Evolutionary conservation across 2,888 invertebrate species (phyloP).

Genomic region (Aleiodes alternator): DNA sequence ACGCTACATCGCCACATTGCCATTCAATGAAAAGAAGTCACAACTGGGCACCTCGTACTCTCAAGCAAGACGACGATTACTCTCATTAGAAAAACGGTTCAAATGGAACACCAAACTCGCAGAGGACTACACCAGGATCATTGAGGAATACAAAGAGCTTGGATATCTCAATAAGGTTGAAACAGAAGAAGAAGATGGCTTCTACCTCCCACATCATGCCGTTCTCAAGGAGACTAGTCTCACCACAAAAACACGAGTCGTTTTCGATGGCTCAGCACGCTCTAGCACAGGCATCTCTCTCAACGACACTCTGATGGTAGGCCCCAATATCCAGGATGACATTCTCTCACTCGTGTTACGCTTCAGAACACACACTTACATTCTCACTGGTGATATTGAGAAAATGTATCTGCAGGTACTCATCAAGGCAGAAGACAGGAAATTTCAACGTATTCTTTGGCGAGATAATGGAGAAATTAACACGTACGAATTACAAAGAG

Average conservation of each 20-base stretch:
- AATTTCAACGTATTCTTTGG: slow-evolving; percentile 65
- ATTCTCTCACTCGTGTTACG: slow-evolving; percentile 55
- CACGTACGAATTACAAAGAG: slow-evolving; percentile 54
- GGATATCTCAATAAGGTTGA: slow-evolving; percentile 37
- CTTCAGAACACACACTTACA: slow-evolving; percentile 55
- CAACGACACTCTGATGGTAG: slow-evolving; percentile 59
- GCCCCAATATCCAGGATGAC: slow-evolving; percentile 58
- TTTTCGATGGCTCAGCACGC: slow-evolving; percentile 63
- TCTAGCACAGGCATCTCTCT: slow-evolving; percentile 57
- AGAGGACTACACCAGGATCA: slow-evolving; percentile 37
- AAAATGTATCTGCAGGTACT: slow-evolving; percentile 61
- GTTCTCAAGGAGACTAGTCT: slow-evolving; percentile 56
- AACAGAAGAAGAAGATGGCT: slow-evolving; percentile 18
- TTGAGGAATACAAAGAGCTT: slow-evolving; percentile 37
- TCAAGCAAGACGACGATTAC: slow-evolving; percentile 40
- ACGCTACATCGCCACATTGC: slow-evolving; percentile 47
- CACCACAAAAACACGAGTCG: slow-evolving; percentile 62
- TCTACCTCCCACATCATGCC: slow-evolving; percentile 60
- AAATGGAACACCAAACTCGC: slow-evolving; percentile 30
- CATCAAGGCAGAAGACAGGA: slow-evolving; percentile 52
- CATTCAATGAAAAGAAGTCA: slow-evolving; percentile 39
- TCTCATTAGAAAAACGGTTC: slow-evolving; percentile 37
- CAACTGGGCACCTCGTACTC: slow-evolving; percentile 42
- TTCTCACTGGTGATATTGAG: slow-evolving; percentile 62
- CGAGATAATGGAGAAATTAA: slow-evolving; percentile 33